These are phyloP conservation scores for Leuciscus waleckii DNA, from an alignment of 2,797 vertebrate genomes.

Conservation along the genomic window DNA sequence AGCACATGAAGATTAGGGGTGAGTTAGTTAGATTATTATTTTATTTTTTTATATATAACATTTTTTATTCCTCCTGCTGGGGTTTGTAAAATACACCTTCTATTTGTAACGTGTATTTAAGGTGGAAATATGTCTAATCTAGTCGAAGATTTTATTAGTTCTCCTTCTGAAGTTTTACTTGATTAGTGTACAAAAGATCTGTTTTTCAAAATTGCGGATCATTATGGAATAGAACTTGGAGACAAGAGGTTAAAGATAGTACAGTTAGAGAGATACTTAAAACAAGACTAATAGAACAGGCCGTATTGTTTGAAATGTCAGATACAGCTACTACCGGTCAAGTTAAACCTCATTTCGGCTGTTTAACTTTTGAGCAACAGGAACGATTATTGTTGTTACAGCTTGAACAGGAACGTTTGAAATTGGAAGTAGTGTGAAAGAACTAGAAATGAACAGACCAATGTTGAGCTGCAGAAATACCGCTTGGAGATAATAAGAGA, in stretches of 20 bases:
- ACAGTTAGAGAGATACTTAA: neutral
- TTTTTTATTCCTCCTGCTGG: neutral
- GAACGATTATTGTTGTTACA: too few relatives aligned
- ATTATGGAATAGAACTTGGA: neutral
- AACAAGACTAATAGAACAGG: too few relatives aligned
- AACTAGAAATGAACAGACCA: neutral
- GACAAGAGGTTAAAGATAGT: neutral
- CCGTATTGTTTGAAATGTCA: neutral
- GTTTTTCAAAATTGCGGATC: neutral
- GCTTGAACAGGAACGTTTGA: too few relatives aligned
- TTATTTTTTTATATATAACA: neutral
- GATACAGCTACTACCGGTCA: neutral
- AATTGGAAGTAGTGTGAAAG: neutral
- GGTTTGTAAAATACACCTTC: neutral
- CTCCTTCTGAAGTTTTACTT: neutral
- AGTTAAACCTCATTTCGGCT: neutral
- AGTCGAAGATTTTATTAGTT: neutral
- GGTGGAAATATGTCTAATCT: neutral
- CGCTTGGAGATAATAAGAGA: neutral
- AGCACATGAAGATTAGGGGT: neutral
- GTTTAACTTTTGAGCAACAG: neutral
- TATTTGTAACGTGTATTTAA: too few relatives aligned
- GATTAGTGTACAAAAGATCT: neutral
- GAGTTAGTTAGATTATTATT: too few relatives aligned
- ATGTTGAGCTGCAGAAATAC: neutral